These are phyloP conservation scores for Caenorhabditis remanei DNA, from an alignment of 1,140 invertebrate species.

Conservation along the genomic window DNA sequence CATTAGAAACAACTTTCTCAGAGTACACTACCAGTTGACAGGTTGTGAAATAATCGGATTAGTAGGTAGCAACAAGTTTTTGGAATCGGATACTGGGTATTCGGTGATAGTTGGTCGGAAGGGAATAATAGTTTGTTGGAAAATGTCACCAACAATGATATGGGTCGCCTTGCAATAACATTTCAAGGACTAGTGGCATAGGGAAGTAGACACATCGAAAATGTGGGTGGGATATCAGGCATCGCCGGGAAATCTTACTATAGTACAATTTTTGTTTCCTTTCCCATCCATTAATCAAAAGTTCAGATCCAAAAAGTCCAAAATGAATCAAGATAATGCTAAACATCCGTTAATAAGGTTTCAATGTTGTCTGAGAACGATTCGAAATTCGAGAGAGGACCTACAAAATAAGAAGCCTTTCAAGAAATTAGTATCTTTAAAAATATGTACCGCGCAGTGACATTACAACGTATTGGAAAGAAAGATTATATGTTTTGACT, in stretches of 20 bases:
- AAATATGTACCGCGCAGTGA: background rate
- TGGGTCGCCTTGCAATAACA: conserved; percentile 39
- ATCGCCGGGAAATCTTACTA: no score
- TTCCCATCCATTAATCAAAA: no score
- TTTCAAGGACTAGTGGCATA: background rate
- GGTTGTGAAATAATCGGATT: background rate
- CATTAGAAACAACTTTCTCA: background rate
- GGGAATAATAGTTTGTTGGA: background rate
- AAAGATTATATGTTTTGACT: background rate
- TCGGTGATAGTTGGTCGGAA: conserved; percentile 28
- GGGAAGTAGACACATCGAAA: background rate
- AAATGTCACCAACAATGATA: background rate
- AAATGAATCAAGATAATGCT: conserved; percentile 5
- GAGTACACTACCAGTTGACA: background rate
- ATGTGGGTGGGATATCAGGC: no score
- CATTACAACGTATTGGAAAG: background rate
- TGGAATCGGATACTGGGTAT: background rate
- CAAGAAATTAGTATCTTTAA: background rate
- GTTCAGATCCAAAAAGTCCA: background rate
- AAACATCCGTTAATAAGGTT: conserved; percentile 5
- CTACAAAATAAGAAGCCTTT: conserved; percentile 20
- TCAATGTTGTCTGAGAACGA: conserved; percentile 6
- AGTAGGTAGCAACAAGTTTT: background rate
- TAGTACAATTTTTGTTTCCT: no score
- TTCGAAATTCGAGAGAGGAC: background rate